Base-by-base conservation (phyloP, 2,888 invertebrate genomes). In the Drosophila mimica region DNA sequence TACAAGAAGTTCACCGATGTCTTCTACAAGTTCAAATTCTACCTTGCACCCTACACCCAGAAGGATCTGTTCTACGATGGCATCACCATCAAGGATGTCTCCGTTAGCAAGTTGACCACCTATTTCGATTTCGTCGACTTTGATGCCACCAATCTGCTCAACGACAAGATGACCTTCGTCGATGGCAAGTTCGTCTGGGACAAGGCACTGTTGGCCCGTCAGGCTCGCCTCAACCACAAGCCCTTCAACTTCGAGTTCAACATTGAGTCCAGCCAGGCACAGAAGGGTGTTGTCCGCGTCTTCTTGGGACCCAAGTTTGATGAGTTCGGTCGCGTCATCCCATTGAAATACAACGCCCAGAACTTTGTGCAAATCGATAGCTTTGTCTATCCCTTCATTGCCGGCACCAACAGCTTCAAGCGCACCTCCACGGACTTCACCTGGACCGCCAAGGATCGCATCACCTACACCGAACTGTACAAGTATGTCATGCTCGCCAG, bases 291-390 rank as follows among this genome's bases (percentile, higher is more conserved):
- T 17, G 94, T 96, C 4, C 95, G 95, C 73, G 92, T 95, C 4
- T 96, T 95, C 94, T 92, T 96, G 75, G 96, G 96, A 91, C 96
- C 96, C 2, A 96, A 96, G 92, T 94, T 94, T 88, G 95, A 96
- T 88, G 91, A 94, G 70, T 89, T 94, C 59, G 94, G 94, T 56
- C 94, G 94, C 48, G 90, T 94, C 31, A 93, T 95, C 57, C 94
- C 95, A 79, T 93, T 96, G 81, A 94, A 94, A 77, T 91, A 91
- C 11, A 95, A 95, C 93, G 94, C 95, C 52, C 88, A 94, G 38
- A 95, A 95, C 93, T 96, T 96, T 85, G 94, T 96, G 34, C 95
- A 96, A 90, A 90, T 96, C 36, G 95, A 96, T 87, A 93, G 94
- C 54, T 95, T 96, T 52, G 76, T 94, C 13, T 94, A 94, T 92